Conservation (phyloP, 2,113 vertebrate species). For the Brachyhypopomus occidentalis region DNA sequence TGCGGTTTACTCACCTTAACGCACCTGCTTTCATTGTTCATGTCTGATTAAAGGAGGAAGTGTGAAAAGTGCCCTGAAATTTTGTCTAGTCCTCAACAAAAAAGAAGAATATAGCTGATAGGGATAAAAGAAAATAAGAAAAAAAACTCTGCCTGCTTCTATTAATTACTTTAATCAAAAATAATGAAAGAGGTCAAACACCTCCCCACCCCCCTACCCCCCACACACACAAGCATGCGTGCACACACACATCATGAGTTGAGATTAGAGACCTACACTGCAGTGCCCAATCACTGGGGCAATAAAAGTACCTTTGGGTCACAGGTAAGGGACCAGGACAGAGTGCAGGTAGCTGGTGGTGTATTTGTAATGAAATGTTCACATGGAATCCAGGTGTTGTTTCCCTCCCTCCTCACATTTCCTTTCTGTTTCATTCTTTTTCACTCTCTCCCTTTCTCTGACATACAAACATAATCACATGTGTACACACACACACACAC, state of each 20-base stretch:
- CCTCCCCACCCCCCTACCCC: slow-evolving; percentile 59
- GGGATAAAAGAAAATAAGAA: slow-evolving; percentile 14
- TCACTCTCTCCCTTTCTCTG: too few relatives aligned
- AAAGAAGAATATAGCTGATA: slow-evolving; percentile 72
- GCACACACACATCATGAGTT: slow-evolving; percentile 59
- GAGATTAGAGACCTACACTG: not conserved
- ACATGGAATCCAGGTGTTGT: too few relatives aligned
- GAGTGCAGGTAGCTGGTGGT: not conserved
- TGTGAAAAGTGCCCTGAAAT: not conserved
- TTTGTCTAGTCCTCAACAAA: slow-evolving; percentile 66
- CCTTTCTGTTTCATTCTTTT: too few relatives aligned
- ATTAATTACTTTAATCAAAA: slow-evolving; percentile 79
- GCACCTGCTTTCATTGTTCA: not conserved
- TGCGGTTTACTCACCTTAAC: too few relatives aligned
- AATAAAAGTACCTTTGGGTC: not conserved
- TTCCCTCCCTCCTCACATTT: too few relatives aligned
- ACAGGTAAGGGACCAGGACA: not conserved
- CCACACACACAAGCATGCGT: not conserved
- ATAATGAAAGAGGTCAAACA: slow-evolving; percentile 75
- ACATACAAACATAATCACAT: too few relatives aligned
- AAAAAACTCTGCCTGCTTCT: slow-evolving; percentile 74
- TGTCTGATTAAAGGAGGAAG: not conserved
- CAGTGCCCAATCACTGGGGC: not conserved
- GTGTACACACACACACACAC: too few relatives aligned
- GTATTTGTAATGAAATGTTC: too few relatives aligned